These are phyloP conservation scores for Gephyroberyx darwinii DNA, from an alignment of 2,797 vertebrate genomes.

Conservation along the genomic window DNA sequence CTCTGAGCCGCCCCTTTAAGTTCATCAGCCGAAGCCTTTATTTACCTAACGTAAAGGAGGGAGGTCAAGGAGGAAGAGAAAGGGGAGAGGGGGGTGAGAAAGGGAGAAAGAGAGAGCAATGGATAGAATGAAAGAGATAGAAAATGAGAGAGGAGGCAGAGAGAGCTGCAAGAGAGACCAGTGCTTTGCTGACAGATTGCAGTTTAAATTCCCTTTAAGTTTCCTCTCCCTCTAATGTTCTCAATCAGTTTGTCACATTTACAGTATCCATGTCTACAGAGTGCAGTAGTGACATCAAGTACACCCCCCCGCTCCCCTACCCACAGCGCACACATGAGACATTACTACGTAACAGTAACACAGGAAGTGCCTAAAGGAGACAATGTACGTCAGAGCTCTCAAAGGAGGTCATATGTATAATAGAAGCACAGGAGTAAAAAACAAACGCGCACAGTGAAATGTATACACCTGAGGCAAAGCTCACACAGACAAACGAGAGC, in stretches of 20 bases:
- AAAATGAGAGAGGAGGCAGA: neutral
- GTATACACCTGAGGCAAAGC: slow-evolving; percentile 14
- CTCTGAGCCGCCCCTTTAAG: slow-evolving; percentile 36
- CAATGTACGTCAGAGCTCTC: slow-evolving; percentile 39
- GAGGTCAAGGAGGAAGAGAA: neutral
- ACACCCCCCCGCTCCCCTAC: neutral
- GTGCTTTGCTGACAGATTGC: slow-evolving; percentile 22
- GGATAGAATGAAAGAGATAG: neutral
- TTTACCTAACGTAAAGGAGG: neutral
- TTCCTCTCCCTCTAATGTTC: too few species aligned
- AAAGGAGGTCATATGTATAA: slow-evolving; percentile 54
- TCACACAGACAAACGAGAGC: slow-evolving; percentile 6
- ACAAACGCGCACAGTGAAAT: slow-evolving; percentile 22
- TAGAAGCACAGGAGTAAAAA: slow-evolving; percentile 34
- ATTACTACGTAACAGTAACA: slow-evolving; percentile 23
- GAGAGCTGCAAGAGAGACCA: slow-evolving; percentile 5
- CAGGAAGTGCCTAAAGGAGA: slow-evolving; percentile 43
- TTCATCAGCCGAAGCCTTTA: slow-evolving; percentile 21
- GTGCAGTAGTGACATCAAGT: slow-evolving; percentile 28
- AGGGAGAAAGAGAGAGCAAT: neutral
- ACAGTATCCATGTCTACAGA: slow-evolving; percentile 23
- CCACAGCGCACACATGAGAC: slow-evolving; percentile 12
- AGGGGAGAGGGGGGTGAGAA: neutral
- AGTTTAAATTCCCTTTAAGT: neutral
- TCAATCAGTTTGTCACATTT: too few species aligned